Evolutionary conservation across 2,113 vertebrate species (phyloP).

Genomic region (Polyodon spathula): DNA sequence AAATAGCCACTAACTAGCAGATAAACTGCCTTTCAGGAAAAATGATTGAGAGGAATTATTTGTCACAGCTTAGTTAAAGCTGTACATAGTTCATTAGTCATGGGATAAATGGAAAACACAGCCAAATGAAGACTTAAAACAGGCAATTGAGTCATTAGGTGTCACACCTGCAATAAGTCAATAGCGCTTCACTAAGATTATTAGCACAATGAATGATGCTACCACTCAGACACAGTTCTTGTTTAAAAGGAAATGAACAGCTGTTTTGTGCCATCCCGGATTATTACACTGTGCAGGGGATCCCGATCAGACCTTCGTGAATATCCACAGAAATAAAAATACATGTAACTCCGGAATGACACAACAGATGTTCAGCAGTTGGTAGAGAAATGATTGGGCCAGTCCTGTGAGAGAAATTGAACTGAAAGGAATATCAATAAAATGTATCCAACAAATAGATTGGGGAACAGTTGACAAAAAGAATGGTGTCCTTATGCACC

Average conservation of each 20-base stretch:
- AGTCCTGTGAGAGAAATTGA: not conserved
- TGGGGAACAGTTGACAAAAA: no score
- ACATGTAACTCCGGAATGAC: constrained; percentile 4
- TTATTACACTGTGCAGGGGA: constrained; percentile 21
- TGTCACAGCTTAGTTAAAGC: no score
- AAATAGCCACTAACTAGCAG: no score
- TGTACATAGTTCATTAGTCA: no score
- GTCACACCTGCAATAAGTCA: constrained; percentile 35
- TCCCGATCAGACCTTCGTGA: not conserved
- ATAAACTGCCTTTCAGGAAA: no score
- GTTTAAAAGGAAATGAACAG: constrained; percentile 28
- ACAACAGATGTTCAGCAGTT: constrained; percentile 17
- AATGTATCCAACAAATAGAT: no score
- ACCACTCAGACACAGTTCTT: constrained; percentile 11
- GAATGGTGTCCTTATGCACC: no score
- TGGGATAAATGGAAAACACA: not conserved
- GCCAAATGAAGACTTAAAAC: not conserved
- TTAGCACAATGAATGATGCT: constrained; percentile 26
- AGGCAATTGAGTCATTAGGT: constrained; percentile 29
- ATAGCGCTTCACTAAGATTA: constrained; percentile 33
- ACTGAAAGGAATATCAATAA: no score
- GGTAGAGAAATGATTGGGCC: not conserved
- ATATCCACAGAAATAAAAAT: not conserved
- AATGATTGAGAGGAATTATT: no score
- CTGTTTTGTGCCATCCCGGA: constrained; percentile 23